Base-by-base conservation (phyloP, 2,797 vertebrate genomes). In the Pogonophryne albipinna region DNA sequence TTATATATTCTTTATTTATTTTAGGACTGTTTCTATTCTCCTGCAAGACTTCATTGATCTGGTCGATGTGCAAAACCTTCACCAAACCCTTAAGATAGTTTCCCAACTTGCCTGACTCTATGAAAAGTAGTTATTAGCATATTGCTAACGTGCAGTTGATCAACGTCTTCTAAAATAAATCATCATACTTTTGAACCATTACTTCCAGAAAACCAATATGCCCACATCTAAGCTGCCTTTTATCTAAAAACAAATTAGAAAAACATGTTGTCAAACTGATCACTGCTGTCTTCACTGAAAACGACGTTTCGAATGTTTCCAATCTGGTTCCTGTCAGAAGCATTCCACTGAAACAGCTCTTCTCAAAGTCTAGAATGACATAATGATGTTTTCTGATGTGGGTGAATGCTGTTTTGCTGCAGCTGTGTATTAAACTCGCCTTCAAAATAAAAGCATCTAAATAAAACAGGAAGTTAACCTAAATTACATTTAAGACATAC, bases 341-440 rank as follows among this genome's bases (percentile, higher is more conserved):
- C 34, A 11, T 27, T 60, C 10, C 41, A 53, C 42, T 53, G 57
- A 61, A 60, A 52, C 55, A 13, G 20, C 56, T 42, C 41, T 13
- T 56, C 51, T 64, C 38, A 42, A 31, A 65, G 38, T 38, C 10
- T 45, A 47, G 47, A 34, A 45, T 53, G 63, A 66, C 47, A 45
- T 46, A 23, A 52, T 9, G 46, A 52, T 66, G 15, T 38, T 31
- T 20, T 50, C 31, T 50, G 46, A 20, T 64, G 31, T 51, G 47
- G 47, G 47, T 20, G 16, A 51, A 64, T 51, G 17, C 41, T 20
- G 47, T 51, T 44, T 4, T 11, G 15, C 4, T 64, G 15, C 31
- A 56, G 55, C 23, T 27, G 23, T 27, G 23, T 4, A 27, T 27
- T 27, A 27, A 27, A 27, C 23, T 27, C 23, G 23, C 23, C 23